Evolutionary conservation across 2,797 vertebrate species (phyloP), one percentile per base, ranked within the genome.

Genomic region (Leptoclinus maculatus): DNA sequence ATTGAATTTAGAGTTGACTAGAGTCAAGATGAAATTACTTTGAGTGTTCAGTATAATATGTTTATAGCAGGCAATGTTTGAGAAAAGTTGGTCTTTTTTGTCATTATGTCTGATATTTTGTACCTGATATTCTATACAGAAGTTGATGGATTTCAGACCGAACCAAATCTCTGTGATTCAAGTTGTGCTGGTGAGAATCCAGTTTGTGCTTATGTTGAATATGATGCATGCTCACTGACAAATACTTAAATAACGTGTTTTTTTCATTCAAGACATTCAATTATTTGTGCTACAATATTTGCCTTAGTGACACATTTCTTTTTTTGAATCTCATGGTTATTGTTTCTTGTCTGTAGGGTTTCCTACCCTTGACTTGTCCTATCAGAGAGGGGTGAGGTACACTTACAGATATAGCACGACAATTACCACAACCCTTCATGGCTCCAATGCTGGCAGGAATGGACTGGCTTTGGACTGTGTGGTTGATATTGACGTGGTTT

Each of bases 391-490:
- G 23, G 90, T 90, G 87, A 92, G 92, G 47, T 96, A 96, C 68
- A 96, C 85, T 59, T 97, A 96, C 81, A 94, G 88, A 54, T 97
- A 97, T 83, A 95, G 93, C 70, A 88, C 95, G 1, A 84, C 82
- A 13, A 93, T 95, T 67, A 92, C 79, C 77, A 96, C 95, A 2
- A 93, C 91, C 70, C 91, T 96, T 53, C 93, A 95, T 53, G 94
- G 93, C 68, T 86, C 88, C 1, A 85, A 21, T 13, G 67, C 74
- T 49, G 95, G 94, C 62, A 90, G 91, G 64, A 95, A 94, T 45
- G 94, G 95, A 45, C 83, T 97, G 62, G 90, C 94, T 68, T 85
- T 98, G 72, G 95, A 97, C 84, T 96, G 96, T 69, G 90, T 94
- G 73, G 95, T 95, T 63, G 88, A 96, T 70, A 90, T 97, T 1